Conservation (phyloP, 2,888 invertebrate species). For the Lycophotia porphyrea region DNA sequence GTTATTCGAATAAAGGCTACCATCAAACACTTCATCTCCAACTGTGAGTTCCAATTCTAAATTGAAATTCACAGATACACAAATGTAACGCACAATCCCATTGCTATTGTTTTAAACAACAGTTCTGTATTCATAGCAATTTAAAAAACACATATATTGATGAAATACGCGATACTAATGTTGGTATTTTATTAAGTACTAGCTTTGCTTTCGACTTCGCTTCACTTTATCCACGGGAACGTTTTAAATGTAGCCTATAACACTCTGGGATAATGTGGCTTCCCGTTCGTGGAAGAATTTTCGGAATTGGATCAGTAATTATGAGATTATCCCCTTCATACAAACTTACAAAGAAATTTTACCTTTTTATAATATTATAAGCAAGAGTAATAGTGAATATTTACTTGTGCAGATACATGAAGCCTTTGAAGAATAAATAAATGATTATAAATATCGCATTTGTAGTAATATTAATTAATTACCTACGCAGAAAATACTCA, state of each 20-base stretch:
- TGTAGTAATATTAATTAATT: too few relatives aligned
- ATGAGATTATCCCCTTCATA: too few relatives aligned
- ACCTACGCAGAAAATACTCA: background rate
- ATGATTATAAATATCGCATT: background rate
- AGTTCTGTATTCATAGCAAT: background rate
- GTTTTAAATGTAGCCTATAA: too few relatives aligned
- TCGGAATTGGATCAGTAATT: too few relatives aligned
- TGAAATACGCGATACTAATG: background rate
- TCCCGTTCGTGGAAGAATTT: too few relatives aligned
- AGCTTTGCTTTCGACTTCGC: too few relatives aligned
- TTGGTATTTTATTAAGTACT: background rate
- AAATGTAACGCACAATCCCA: background rate
- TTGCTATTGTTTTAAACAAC: background rate
- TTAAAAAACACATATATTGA: background rate
- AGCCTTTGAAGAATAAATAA: background rate
- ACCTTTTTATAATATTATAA: too few relatives aligned
- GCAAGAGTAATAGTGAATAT: background rate
- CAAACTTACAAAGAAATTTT: too few relatives aligned
- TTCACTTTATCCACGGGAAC: too few relatives aligned
- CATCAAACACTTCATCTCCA: background rate
- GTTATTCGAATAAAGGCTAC: background rate
- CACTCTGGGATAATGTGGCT: too few relatives aligned
- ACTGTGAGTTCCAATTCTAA: background rate
- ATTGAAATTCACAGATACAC: background rate
- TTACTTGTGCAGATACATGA: background rate